Percentiles rank a stretch among this genome's conserved stretches.
Conservation (phyloP, 2,888 invertebrate genomes). For the Tineola bisselliella region DNA sequence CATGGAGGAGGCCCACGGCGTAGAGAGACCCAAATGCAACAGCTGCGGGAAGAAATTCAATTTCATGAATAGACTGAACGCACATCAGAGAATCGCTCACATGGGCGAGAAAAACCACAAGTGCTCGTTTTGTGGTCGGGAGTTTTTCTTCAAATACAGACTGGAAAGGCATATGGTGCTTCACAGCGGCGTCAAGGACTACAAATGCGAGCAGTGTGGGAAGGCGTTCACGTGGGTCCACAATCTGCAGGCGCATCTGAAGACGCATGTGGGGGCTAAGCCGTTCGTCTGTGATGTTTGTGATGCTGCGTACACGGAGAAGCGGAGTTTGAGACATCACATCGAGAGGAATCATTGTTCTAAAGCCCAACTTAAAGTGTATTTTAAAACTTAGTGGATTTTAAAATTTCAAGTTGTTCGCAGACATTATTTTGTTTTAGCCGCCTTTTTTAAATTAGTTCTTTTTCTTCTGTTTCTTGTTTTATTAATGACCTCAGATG, state of each 20-base stretch:
- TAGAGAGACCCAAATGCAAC: constrained; percentile 29
- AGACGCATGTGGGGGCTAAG: background rate
- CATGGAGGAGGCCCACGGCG: constrained; percentile 30
- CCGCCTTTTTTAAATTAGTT: too few species aligned
- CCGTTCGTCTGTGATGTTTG: background rate
- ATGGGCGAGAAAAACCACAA: constrained; percentile 42
- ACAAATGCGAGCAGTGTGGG: background rate
- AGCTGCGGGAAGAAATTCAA: constrained; percentile 37
- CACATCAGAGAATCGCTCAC: constrained; percentile 37
- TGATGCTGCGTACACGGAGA: background rate
- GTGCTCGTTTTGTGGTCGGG: constrained; percentile 25
- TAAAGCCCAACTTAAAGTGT: background rate
- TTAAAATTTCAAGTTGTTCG: too few species aligned
- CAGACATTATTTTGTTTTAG: too few species aligned
- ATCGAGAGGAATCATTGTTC: background rate
- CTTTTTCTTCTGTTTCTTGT: too few species aligned
- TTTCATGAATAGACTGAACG: constrained; percentile 30
- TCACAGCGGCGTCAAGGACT: background rate
- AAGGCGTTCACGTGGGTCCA: background rate
- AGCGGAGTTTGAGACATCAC: background rate
- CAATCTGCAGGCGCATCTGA: background rate
- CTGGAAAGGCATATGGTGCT: constrained; percentile 14
- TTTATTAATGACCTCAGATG: too few species aligned
- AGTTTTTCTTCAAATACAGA: background rate
- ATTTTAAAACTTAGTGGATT: background rate